Percentiles rank a stretch among this genome's conserved stretches.
phyloP scores from a whole-genome alignment of 2,888 invertebrate species.

The Ypsolopha sequella region DNA sequence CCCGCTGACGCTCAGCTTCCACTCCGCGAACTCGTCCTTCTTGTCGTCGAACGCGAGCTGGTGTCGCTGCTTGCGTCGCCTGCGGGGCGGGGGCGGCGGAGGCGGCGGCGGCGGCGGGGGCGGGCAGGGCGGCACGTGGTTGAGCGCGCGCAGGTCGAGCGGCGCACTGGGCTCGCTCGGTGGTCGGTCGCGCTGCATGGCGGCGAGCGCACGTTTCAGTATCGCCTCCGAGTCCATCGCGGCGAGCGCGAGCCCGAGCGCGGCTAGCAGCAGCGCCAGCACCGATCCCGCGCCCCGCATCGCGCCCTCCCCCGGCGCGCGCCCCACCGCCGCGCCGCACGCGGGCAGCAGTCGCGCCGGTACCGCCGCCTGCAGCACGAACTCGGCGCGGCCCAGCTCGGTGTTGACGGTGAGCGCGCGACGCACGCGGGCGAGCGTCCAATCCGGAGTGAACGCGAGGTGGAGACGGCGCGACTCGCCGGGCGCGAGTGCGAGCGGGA shows the following conservation, averaged over 20 bases:
- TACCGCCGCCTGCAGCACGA: slow-evolving; percentile 25
- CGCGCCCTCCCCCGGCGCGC: slow-evolving; percentile 59
- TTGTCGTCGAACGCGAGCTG: not conserved
- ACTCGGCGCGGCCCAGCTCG: slow-evolving; percentile 23
- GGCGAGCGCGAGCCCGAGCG: slow-evolving; percentile 64
- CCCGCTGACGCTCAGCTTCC: not conserved
- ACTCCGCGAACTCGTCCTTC: not conserved
- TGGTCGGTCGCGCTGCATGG: slow-evolving; percentile 29
- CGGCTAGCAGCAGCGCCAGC: slow-evolving; percentile 61
- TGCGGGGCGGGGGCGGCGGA: slow-evolving; percentile 12
- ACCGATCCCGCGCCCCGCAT: not conserved
- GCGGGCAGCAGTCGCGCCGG: slow-evolving; percentile 29
- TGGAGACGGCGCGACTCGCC: slow-evolving; percentile 30
- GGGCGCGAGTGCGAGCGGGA: slow-evolving; percentile 35
- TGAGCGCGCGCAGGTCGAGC: slow-evolving; percentile 7
- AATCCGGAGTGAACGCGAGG: slow-evolving; percentile 40
- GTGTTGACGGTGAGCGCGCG: slow-evolving; percentile 27
- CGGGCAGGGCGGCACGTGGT: slow-evolving; percentile 7
- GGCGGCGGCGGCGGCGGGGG: slow-evolving; percentile 6
- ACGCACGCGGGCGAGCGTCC: slow-evolving; percentile 32
- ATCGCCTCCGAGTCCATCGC: slow-evolving; percentile 27
- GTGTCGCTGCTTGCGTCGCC: slow-evolving; percentile 21
- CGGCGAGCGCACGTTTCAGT: slow-evolving; percentile 33
- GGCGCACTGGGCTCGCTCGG: slow-evolving; percentile 20
- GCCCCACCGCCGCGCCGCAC: slow-evolving; percentile 22